phyloP scores from a whole-genome alignment of 2,888 invertebrate species.

The Drosophila merina region DNA sequence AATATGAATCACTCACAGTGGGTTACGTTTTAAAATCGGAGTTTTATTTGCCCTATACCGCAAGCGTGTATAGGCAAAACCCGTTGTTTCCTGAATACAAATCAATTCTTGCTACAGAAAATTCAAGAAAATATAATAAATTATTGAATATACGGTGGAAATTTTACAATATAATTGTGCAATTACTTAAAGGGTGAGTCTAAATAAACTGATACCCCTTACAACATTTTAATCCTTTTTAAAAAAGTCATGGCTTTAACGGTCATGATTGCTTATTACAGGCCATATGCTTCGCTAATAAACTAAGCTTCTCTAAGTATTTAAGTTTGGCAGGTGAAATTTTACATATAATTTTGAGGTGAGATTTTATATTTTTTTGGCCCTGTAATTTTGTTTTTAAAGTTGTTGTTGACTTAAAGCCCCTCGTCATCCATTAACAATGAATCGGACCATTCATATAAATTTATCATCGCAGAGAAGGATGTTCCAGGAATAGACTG shows the following conservation, averaged over 20 bases:
- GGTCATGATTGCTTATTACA: slow-evolving; percentile 77
- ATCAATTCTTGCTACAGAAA: not conserved
- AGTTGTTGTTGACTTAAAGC: slow-evolving; percentile 44
- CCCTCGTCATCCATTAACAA: slow-evolving; percentile 69
- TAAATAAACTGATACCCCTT: not conserved
- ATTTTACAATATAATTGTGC: slow-evolving; percentile 67
- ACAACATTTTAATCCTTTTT: not conserved
- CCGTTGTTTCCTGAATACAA: slow-evolving; percentile 77
- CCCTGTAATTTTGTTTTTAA: not conserved
- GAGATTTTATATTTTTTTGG: slow-evolving; percentile 2
- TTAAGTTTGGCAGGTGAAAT: slow-evolving; percentile 73
- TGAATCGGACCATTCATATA: slow-evolving; percentile 16
- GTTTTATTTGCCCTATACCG: slow-evolving; percentile 77
- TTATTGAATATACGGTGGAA: slow-evolving; percentile 66
- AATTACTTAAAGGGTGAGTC: slow-evolving; percentile 68
- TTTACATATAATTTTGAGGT: slow-evolving; percentile 77
- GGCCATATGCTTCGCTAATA: slow-evolving; percentile 76
- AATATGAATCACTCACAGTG: slow-evolving; percentile 76
- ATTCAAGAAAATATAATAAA: slow-evolving; percentile 6
- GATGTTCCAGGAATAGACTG: slow-evolving; percentile 35
- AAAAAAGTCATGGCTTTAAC: slow-evolving; percentile 73
- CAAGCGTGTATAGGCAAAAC: slow-evolving; percentile 75
- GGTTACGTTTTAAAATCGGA: slow-evolving; percentile 78
- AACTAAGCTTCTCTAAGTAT: slow-evolving; percentile 63
- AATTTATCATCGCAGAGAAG: slow-evolving; percentile 64